Evolutionary conservation across 2,797 vertebrate genomes (phyloP).

Genomic region (Pantherophis vulpinus): DNA sequence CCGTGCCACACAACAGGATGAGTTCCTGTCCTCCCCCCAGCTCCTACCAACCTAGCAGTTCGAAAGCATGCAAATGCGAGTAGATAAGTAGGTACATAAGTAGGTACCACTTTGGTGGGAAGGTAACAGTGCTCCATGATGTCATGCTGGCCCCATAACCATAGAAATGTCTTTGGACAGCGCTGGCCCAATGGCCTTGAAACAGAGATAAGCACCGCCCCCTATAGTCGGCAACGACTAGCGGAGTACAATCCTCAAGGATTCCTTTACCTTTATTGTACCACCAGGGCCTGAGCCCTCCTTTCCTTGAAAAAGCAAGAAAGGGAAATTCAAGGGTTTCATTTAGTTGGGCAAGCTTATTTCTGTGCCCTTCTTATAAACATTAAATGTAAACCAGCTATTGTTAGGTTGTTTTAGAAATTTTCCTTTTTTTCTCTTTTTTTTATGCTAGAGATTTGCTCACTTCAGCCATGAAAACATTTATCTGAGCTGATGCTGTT

Average conservation of each 20-base stretch:
- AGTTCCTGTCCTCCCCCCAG: background rate
- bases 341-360: background rate
- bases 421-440: background rate
- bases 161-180: background rate
- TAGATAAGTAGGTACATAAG: background rate
- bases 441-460: background rate
- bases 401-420: background rate
- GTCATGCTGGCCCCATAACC: background rate
- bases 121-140: background rate
- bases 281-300: background rate
- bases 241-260: no score
- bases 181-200: background rate
- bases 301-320: background rate
- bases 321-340: background rate
- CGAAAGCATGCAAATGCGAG: background rate
- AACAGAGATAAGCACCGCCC: background rate
- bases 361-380: background rate
- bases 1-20: accelerated
- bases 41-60: background rate
- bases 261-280: background rate
- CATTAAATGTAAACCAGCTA: background rate
- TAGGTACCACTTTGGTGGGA: background rate
- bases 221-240: no score
- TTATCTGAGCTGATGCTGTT: background rate
- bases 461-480: background rate